These are phyloP conservation scores for Acyrthosiphon pisum DNA, from an alignment of 1,140 invertebrate species.

Conservation along the genomic window DNA sequence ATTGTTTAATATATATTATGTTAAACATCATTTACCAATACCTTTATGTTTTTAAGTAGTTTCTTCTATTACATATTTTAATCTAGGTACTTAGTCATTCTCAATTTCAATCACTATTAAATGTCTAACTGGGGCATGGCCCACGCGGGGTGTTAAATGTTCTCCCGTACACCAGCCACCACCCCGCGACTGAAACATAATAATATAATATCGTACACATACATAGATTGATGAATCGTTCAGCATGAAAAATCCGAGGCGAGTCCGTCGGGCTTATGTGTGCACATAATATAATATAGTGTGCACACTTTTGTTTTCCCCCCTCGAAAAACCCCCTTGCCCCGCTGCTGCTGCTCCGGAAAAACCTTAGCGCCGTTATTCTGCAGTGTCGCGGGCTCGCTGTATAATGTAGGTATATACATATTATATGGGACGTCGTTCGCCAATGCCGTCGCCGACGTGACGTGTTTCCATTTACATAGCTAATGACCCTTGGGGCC, in stretches of 20 bases:
- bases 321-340: background rate
- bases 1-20: background rate
- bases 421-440: conserved; percentile 7
- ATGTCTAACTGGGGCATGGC: background rate
- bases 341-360: background rate
- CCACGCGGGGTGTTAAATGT: background rate
- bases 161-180: background rate
- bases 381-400: background rate
- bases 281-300: background rate
- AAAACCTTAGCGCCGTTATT: background rate
- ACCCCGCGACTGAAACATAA: background rate
- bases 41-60: background rate
- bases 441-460: conserved; percentile 26
- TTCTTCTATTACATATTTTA: background rate
- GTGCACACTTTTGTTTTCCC: background rate
- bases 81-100: background rate
- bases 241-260: background rate
- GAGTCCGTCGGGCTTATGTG: background rate
- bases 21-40: background rate
- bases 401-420: background rate
- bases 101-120: background rate
- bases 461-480: conserved; percentile 57
- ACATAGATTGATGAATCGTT: background rate
- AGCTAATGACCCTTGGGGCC: conserved; percentile 54
- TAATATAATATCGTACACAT: background rate